Base-by-base conservation (phyloP, 2,113 vertebrate species). In the Urocynchramus pylzowi region DNA sequence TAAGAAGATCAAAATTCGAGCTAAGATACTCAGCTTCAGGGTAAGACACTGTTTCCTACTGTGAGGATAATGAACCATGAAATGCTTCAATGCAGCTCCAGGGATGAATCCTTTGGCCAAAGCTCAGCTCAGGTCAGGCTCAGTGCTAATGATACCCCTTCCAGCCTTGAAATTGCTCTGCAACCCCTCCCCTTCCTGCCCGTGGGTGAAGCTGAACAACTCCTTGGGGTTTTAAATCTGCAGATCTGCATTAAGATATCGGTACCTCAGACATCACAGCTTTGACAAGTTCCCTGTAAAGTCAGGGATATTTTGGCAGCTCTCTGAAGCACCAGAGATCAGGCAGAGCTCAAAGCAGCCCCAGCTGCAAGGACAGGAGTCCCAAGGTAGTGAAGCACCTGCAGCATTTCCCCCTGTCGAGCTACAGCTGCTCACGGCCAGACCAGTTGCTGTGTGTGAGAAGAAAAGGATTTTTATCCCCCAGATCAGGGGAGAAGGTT, bases 1-100 rank as follows among this genome's bases (percentile, higher is more conserved):
- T 27, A 59, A 22, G 44, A 83, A 79, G 73, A 95, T 84, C 69
- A 92, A 95, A 89, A 89, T 37, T n/a, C 10, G 0, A 84, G 84
- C 54, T 67, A 50, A 59, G 57, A 61, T 54, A 92, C 21, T 94
- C 91, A 87, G 81, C 65, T 87, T 35, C 81, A 76, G 87, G 89
- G n/a, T 75, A 87, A 79, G 61, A 76, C 57, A 75, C 33, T 64
- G 81, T 69, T 94, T 94, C 91, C 87, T 79, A 8, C 89, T 79
- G 94, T 30, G 87, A 92, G 61, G 67, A 92, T 95, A 95, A 96
- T 82, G 84, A 95, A 87, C 89, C 91, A 73, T 82, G 73, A 95
- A 95, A 91, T 73, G 65, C 57, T 85, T 89, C 93, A 76, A 4
- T 91, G 73, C 77, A 53, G 77, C 89, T 91, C 74, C 44, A 56